Evolutionary conservation across 1,140 invertebrate genomes (phyloP), one percentile per base, ranked within the genome.

Genomic region (Laupala kohalensis): DNA sequence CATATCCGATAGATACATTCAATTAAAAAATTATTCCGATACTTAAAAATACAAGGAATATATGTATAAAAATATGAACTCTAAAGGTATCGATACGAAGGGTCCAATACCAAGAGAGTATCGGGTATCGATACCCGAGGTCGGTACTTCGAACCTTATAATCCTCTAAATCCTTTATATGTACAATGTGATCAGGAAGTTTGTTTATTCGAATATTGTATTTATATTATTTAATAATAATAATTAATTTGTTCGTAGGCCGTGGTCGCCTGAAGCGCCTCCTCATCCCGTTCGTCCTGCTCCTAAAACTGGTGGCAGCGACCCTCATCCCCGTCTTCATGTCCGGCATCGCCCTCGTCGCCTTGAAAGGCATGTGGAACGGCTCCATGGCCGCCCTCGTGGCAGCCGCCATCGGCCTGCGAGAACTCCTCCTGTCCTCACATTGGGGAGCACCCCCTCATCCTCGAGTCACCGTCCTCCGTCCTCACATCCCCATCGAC

Each of bases 251-350:
- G 78, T 74, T 82, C 87, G 78, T 84, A 81, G 82, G 82, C 9
- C 83, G 87, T 68, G 86, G 84, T 25, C 81, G 81, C 70, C 75
- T 89, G 76, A 88, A 86, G 78, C 85, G 82, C 76, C 80, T 89
- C 71, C 75, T 89, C 9, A 71, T 90, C 15, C 88, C 88, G 25
- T 75, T 89, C 9, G 77, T 89, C 4, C 76, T 90, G 70, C 81
- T 83, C 25, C 76, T 90, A 73, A 87, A 88, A 76, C 75, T 90
- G 74, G 89, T 89, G 78, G 83, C 85, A 25, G 79, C 84, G 25
- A 83, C 89, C 12, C 78, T 88, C 29, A 74, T 89, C 53, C 87
- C 88, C n/a, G 82, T 88, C 19, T 73, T 88, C 26, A 81, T 89
- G 30, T 85, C 86, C 6, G 73, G 84, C 30, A 84, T 89, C 67